phyloP scores from a whole-genome alignment of 1,140 invertebrate genomes.

The Drosophila obscura region DNA sequence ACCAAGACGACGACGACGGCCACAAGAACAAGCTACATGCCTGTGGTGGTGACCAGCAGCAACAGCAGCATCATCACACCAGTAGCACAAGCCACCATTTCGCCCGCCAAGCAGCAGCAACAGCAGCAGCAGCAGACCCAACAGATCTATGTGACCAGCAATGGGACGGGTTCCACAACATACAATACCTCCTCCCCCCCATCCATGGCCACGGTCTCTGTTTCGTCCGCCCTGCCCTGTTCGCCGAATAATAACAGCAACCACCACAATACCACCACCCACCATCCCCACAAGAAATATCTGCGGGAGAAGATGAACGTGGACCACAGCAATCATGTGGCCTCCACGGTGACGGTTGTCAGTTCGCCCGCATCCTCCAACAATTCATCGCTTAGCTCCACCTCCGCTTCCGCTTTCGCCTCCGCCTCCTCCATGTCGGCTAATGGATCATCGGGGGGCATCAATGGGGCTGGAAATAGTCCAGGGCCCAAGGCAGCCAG shows the following conservation, averaged over 20 bases:
- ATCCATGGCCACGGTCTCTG: not conserved
- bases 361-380: conserved; percentile 80
- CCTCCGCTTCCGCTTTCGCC: conserved; percentile 15
- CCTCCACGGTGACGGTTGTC: conserved; percentile 77
- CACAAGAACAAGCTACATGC: conserved; percentile 33
- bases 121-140: conserved; percentile 10
- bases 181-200: conserved; percentile 30
- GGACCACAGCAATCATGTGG: conserved; percentile 60
- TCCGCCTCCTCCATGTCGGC: conserved; percentile 32
- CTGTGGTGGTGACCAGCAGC: conserved; percentile 40
- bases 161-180: conserved; percentile 26
- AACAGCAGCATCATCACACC: conserved; percentile 1
- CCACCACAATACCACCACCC: conserved; percentile 58
- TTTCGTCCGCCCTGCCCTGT: conserved; percentile 1
- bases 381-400: conserved; percentile 67
- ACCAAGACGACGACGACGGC: conserved; percentile 37
- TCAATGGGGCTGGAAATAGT: conserved; percentile 72
- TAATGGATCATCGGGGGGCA: conserved; percentile 63
- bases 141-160: conserved; percentile 61
- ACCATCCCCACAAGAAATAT: conserved; percentile 83
- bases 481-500: conserved; percentile 56
- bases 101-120: conserved; percentile 14
- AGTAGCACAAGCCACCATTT: conserved; percentile 9
- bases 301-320: conserved; percentile 81
- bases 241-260: conserved; percentile 40